Percentiles rank a stretch among this genome's conserved stretches.
These are phyloP conservation scores for Leucophenga varia DNA, from an alignment of 1,140 invertebrate species.

Conservation along the genomic window DNA sequence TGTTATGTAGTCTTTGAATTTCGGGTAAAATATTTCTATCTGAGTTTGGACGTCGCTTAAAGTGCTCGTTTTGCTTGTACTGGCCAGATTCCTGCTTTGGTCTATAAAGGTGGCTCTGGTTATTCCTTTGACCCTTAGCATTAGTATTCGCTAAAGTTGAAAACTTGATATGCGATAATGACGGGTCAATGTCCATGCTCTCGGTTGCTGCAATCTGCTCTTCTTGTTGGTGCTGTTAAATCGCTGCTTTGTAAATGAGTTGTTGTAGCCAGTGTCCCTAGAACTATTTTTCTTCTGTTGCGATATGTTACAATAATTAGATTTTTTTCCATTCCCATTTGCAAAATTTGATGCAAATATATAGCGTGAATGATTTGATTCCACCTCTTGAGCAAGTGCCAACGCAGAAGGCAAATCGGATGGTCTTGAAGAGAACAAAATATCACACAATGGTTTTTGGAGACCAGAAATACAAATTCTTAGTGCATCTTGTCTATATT, in stretches of 20 bases:
- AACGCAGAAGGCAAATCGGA: slow-evolving; percentile 15
- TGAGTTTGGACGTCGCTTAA: no score
- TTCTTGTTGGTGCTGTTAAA: not conserved
- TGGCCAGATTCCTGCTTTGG: no score
- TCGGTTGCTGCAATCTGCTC: no score
- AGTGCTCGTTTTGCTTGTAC: no score
- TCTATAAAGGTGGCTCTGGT: no score
- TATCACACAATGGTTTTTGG: not conserved
- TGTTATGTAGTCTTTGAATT: no score
- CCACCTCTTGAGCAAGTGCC: slow-evolving; percentile 14
- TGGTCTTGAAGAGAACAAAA: slow-evolving; percentile 9
- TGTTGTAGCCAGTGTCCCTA: not conserved
- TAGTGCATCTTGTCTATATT: slow-evolving; percentile 10
- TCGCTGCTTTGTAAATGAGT: not conserved
- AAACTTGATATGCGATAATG: not conserved
- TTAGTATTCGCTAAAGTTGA: not conserved
- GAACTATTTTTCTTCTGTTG: no score
- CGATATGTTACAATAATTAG: not conserved
- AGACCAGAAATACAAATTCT: slow-evolving; percentile 10
- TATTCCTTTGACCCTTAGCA: no score
- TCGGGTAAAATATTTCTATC: no score
- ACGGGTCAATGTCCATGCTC: no score
- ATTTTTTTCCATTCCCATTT: not conserved
- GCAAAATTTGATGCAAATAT: slow-evolving; percentile 9
- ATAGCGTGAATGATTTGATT: slow-evolving; percentile 12